These are phyloP conservation scores for Halesus radiatus DNA, from an alignment of 1,140 invertebrate genomes.

Conservation along the genomic window DNA sequence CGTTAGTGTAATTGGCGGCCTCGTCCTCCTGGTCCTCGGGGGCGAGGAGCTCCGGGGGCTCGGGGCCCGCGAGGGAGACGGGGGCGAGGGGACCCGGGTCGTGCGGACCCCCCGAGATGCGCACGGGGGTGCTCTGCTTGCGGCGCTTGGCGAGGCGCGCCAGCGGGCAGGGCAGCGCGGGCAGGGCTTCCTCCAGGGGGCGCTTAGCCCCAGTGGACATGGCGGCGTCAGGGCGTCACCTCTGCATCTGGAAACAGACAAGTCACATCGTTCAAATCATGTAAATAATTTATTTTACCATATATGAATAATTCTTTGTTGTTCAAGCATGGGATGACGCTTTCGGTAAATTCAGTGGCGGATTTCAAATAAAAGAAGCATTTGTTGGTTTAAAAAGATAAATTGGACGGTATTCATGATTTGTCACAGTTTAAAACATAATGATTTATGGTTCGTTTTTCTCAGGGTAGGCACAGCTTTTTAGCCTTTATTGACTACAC, in stretches of 20 bases:
- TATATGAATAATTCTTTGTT: too few relatives aligned
- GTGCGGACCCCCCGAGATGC: constrained; percentile 51
- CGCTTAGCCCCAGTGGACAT: constrained; percentile 56
- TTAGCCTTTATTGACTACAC: too few relatives aligned
- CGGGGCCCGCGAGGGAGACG: not conserved
- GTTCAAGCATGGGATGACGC: too few relatives aligned
- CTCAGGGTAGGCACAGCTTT: too few relatives aligned
- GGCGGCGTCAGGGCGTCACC: constrained; percentile 56
- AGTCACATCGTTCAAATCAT: not conserved
- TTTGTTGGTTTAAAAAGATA: too few relatives aligned
- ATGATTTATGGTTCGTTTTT: too few relatives aligned
- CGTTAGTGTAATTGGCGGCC: constrained; percentile 5
- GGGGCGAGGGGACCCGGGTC: constrained; percentile 33
- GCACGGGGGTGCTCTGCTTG: constrained; percentile 55
- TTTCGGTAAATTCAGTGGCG: too few relatives aligned
- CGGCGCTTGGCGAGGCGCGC: constrained; percentile 53
- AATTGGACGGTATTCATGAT: too few relatives aligned
- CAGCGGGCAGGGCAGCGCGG: constrained; percentile 32
- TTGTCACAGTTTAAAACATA: too few relatives aligned
- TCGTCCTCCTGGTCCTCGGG: not conserved
- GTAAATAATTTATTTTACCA: too few relatives aligned
- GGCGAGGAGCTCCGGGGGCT: not conserved
- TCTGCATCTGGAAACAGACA: constrained; percentile 54
- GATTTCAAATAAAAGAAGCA: too few relatives aligned
- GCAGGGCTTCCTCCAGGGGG: constrained; percentile 45